These are phyloP conservation scores for Punctoribates punctum DNA, from an alignment of 2,888 invertebrate species.

Conservation along the genomic window DNA sequence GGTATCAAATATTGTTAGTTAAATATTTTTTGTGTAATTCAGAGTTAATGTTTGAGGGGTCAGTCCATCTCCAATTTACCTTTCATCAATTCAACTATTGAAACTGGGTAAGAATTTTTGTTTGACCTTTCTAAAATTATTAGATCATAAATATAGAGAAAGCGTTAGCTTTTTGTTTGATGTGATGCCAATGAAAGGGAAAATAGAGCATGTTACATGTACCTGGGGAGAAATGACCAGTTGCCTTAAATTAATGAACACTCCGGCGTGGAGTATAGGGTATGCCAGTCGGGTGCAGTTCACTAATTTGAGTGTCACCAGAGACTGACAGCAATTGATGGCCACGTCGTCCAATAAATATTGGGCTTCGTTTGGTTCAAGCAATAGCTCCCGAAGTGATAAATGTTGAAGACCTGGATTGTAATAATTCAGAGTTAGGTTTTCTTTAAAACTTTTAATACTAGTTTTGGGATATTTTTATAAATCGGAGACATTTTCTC, in stretches of 20 bases:
- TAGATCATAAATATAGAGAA: too few species aligned
- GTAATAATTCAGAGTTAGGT: background rate
- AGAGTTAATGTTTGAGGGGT: too few species aligned
- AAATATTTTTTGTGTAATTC: too few species aligned
- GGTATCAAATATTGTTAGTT: too few species aligned
- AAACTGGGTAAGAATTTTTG: too few species aligned
- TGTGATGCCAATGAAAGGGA: background rate
- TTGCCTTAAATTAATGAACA: constrained; percentile 69
- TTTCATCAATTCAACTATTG: too few species aligned
- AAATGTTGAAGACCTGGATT: constrained; percentile 60
- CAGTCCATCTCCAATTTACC: too few species aligned
- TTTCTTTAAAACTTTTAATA: too few species aligned
- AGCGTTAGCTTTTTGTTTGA: too few species aligned
- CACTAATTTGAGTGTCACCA: constrained; percentile 64
- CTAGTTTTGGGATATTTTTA: too few species aligned
- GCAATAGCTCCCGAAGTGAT: constrained; percentile 68
- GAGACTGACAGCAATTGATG: constrained; percentile 61
- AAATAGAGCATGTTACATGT: background rate
- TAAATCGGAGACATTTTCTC: background rate
- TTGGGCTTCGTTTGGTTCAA: constrained; percentile 66
- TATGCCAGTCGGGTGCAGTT: constrained; percentile 69
- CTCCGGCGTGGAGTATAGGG: constrained; percentile 68
- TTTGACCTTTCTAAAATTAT: too few species aligned
- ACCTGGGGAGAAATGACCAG: constrained; percentile 60
- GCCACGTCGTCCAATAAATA: constrained; percentile 67